Percentiles rank a stretch among this genome's conserved stretches.
phyloP scores from a whole-genome alignment of 2,113 vertebrate genomes.

The Notiomystis cincta region DNA sequence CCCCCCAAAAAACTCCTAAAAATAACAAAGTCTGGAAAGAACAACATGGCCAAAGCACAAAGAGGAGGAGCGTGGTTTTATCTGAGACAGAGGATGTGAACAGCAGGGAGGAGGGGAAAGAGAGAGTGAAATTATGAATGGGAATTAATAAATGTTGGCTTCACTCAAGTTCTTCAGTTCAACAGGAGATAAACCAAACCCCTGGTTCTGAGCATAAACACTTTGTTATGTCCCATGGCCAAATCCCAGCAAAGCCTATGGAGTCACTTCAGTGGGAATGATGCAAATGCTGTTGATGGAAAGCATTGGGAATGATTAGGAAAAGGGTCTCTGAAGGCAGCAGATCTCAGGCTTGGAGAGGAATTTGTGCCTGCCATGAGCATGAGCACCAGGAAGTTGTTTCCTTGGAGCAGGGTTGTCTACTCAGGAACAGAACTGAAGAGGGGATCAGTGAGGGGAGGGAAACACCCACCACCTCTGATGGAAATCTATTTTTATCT shows the following conservation, averaged over 20 bases:
- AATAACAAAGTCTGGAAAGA: neutral
- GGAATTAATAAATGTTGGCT: neutral
- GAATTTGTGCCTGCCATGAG: neutral
- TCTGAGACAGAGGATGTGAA: neutral
- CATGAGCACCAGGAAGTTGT: neutral
- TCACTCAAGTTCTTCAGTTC: neutral
- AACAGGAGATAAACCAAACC: neutral
- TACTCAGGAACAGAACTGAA: neutral
- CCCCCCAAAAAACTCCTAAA: rapidly evolving
- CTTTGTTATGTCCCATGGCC: neutral
- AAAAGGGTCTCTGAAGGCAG: neutral
- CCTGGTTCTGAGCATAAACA: neutral
- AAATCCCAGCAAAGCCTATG: neutral
- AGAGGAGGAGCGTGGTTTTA: neutral
- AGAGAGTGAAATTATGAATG: neutral
- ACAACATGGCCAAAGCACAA: neutral
- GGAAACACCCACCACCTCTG: neutral
- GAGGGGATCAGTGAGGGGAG: neutral
- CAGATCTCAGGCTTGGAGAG: neutral
- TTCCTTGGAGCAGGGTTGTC: neutral
- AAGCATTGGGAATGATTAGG: neutral
- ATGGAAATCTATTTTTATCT: constrained; percentile 72
- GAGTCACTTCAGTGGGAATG: neutral
- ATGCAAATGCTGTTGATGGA: neutral
- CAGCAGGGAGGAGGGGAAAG: neutral